These are phyloP conservation scores for Gymnoscelis rufifasciata DNA, from an alignment of 2,888 invertebrate species.

Conservation along the genomic window DNA sequence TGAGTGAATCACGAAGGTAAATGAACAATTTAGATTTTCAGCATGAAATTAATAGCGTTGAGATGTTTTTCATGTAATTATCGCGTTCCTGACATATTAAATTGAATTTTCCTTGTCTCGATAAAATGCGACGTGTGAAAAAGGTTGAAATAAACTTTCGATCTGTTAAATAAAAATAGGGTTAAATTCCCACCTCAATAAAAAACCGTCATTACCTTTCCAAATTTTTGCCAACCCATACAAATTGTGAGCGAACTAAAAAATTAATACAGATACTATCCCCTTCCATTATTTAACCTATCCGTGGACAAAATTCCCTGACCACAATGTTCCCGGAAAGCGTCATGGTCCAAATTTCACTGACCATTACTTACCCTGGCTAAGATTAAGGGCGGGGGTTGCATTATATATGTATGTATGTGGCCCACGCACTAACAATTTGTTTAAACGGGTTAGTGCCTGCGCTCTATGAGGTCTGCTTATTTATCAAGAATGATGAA, in stretches of 20 bases:
- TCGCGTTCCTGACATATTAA: conserved; percentile 32
- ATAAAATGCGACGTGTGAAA: too few species aligned
- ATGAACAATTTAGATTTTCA: conserved; percentile 49
- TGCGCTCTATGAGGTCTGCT: conserved; percentile 24
- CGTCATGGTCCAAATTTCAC: conserved; percentile 32
- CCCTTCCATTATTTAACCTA: conserved; percentile 2
- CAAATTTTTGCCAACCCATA: background rate
- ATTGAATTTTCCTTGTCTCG: background rate
- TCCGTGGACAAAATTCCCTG: conserved; percentile 6
- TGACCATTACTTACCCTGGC: conserved; percentile 32
- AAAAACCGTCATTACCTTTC: too few species aligned
- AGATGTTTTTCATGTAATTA: conserved; percentile 49
- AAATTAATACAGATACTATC: background rate
- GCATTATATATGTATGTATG: conserved; percentile 28
- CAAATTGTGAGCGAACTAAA: background rate
- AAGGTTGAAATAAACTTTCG: background rate
- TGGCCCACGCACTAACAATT: conserved; percentile 32
- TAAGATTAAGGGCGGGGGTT: conserved; percentile 29
- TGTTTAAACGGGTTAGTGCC: conserved; percentile 32
- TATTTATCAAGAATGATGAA: conserved; percentile 26
- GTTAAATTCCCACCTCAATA: too few species aligned
- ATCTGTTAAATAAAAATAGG: too few species aligned
- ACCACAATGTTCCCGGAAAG: conserved; percentile 28
- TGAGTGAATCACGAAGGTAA: conserved; percentile 39
- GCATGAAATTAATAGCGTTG: conserved; percentile 50